Percentiles rank a stretch among this genome's conserved stretches.
Evolutionary conservation across 1,140 invertebrate genomes (phyloP).

Genomic region (Atopsyche davidsoni): DNA sequence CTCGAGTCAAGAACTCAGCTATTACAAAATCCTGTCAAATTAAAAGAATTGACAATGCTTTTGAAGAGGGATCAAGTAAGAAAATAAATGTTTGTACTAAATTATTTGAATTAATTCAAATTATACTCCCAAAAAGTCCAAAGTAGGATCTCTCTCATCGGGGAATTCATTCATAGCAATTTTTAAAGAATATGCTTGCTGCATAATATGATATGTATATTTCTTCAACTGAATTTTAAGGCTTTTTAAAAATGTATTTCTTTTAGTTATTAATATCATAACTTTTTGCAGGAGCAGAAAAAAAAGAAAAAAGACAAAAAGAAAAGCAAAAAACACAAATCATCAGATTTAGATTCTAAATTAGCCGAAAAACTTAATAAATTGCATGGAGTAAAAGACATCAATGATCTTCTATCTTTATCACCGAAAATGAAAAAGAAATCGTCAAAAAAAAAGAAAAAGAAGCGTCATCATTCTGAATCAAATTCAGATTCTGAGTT

Average conservation of each 20-base stretch:
- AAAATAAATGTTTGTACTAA: no score
- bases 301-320: conserved; percentile 41
- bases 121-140: no score
- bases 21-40: conserved; percentile 83
- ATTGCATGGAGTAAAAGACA: conserved; percentile 34
- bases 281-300: conserved; percentile 4
- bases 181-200: no score
- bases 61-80: conserved; percentile 56
- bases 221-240: no score
- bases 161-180: no score
- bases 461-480: conserved; percentile 7
- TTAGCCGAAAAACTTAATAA: conserved; percentile 51
- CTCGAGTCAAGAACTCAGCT: conserved; percentile 74
- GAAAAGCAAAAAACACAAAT: conserved; percentile 52
- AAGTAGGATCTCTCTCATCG: no score
- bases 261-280: no score
- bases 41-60: conserved; percentile 75
- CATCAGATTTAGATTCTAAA: conserved; percentile 46
- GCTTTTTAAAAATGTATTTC: no score
- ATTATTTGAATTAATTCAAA: no score
- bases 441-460: conserved; percentile 1
- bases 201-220: no score
- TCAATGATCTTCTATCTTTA: background rate
- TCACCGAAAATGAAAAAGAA: conserved; percentile 3
- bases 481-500: conserved; percentile 22